Evolutionary conservation across 2,113 vertebrate genomes (phyloP).

Genomic region (Anguilla rostrata): DNA sequence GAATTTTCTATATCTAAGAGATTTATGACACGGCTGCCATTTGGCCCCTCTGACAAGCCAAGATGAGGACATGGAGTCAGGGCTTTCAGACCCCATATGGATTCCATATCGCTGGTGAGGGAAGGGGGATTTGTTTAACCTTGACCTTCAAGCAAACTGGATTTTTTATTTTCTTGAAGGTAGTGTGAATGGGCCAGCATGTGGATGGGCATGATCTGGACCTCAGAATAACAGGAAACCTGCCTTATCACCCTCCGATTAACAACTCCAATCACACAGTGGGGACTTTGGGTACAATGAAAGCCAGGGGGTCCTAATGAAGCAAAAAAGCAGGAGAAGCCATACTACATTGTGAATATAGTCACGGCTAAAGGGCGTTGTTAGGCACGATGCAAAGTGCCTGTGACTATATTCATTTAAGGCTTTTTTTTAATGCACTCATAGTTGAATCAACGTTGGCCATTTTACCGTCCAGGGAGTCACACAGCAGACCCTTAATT

Average conservation of each 20-base stretch:
- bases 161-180: not conserved
- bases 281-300: not conserved
- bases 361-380: too few relatives aligned
- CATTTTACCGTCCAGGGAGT: not conserved
- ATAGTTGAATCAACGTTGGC: too few relatives aligned
- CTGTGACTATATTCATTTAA: too few relatives aligned
- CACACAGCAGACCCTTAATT: not conserved
- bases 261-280: not conserved
- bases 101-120: not conserved
- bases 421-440: too few relatives aligned
- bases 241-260: not conserved
- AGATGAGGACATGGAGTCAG: not conserved
- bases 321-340: not conserved
- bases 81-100: not conserved
- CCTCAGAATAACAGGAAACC: not conserved
- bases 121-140: not conserved
- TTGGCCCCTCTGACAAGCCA: not conserved
- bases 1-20: constrained; percentile 1
- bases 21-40: constrained; percentile 4
- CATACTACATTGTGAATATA: too few relatives aligned
- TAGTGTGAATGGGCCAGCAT: not conserved
- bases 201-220: not conserved
- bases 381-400: too few relatives aligned
- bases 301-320: not conserved
- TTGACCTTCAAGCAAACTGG: not conserved